Conservation (phyloP, 2,888 invertebrate genomes). For the Drosophila monieri region DNA sequence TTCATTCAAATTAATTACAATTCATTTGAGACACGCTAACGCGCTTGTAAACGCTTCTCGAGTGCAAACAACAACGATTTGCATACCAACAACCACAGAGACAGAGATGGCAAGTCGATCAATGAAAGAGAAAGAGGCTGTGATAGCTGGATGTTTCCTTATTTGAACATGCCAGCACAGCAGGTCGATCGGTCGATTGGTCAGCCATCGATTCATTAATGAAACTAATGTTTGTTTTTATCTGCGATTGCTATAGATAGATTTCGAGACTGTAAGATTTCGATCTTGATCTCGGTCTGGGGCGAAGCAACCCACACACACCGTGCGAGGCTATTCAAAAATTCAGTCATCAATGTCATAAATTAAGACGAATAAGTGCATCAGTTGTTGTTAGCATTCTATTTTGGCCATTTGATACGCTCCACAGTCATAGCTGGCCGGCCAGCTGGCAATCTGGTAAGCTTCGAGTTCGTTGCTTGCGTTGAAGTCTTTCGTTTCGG, state of each 20-base stretch:
- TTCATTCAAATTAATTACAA: constrained; percentile 72
- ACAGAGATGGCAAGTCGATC: constrained; percentile 9
- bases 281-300: background rate
- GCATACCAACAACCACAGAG: constrained; percentile 29
- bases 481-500: constrained; percentile 76
- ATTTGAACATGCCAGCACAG: constrained; percentile 55
- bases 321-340: constrained; percentile 36
- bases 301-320: constrained; percentile 38
- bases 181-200: background rate
- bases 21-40: constrained; percentile 72
- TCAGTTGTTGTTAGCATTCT: constrained; percentile 37
- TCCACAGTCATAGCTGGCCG: constrained; percentile 21
- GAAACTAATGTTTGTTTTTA: constrained; percentile 46
- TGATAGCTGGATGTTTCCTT: constrained; percentile 44
- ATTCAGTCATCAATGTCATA: constrained; percentile 64
- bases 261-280: constrained; percentile 29
- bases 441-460: constrained; percentile 21
- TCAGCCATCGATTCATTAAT: constrained; percentile 65
- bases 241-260: constrained; percentile 42
- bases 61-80: constrained; percentile 49
- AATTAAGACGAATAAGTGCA: constrained; percentile 73
- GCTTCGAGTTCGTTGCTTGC: constrained; percentile 62
- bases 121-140: constrained; percentile 16
- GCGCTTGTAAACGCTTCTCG: constrained; percentile 39
- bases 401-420: constrained; percentile 30